Base-by-base conservation (phyloP, 2,888 invertebrate species). In the Chymomyza procnemis region DNA sequence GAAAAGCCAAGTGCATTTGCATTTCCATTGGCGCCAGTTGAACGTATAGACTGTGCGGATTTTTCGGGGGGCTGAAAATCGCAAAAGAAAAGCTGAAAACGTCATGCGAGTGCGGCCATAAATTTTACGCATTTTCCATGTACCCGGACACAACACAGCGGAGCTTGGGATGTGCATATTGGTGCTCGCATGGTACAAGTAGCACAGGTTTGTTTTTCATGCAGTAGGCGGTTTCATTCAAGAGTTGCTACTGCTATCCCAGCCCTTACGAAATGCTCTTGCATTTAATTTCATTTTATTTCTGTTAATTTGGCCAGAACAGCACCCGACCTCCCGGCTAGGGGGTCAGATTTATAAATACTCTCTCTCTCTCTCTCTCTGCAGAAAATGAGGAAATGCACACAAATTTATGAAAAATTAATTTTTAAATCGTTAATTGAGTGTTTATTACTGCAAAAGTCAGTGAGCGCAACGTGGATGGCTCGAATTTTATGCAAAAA, bases 361-460 rank as follows among this genome's bases (percentile, higher is more conserved):
- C 66, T 68, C n/a, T n/a, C n/a, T n/a, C n/a, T n/a, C n/a, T n/a
- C n/a, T n/a, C n/a, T n/a, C n/a, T n/a, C n/a, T n/a, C 54, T 54
- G 19, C 64, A 67, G 63, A 64, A 87, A 68, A 76, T 76, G 76
- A 76, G 78, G 82, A 78, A 86, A 76, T 79, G 73, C 76, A 75
- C 73, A 71, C 66, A 85, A 86, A 81, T 88, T 78, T 83, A 87
- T 89, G 82, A 88, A 88, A 89, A 88, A 88, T 88, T 88, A 85
- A 88, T 89, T 89, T 85, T 79, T 66, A 87, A 87, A 87, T 86
- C 83, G 87, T 89, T 89, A 89, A 89, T 89, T 88, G 89, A 89
- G 89, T 89, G 89, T 89, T 89, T 89, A 89, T 89, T 87, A 85
- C 85, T 74, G 81, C 80, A 79, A 80, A 74, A 74, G 72, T 76